Percentiles rank a stretch among this genome's conserved stretches.
phyloP scores from a whole-genome alignment of 2,113 vertebrate species.

The Phylloscopus trochilus region DNA sequence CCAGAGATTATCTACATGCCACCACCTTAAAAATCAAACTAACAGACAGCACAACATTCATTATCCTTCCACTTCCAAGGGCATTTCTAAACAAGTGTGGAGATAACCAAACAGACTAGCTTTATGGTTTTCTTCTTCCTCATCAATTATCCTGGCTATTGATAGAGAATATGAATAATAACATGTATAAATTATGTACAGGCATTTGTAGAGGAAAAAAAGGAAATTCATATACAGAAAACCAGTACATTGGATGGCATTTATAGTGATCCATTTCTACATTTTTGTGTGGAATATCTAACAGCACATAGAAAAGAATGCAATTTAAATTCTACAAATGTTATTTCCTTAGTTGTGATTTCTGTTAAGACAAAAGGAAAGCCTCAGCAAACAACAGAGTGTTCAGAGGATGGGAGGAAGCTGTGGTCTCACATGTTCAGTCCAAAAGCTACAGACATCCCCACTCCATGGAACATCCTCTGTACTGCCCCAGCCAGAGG shows the following conservation, averaged over 20 bases:
- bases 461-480: not conserved
- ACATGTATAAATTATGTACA: not conserved
- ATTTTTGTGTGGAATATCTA: not conserved
- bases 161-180: not conserved
- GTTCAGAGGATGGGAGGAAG: not conserved
- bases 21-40: not conserved
- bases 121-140: not conserved
- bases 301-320: not conserved
- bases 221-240: not conserved
- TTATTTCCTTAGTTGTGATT: not conserved
- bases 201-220: not conserved
- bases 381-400: not conserved
- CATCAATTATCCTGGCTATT: not conserved
- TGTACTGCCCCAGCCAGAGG: not conserved
- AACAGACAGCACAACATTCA: not conserved
- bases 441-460: not conserved
- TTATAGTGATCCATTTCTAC: not conserved
- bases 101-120: not conserved
- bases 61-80: slow-evolving; percentile 1
- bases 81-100: slow-evolving; percentile 1
- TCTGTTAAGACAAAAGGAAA: not conserved
- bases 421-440: not conserved
- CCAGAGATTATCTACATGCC: not conserved
- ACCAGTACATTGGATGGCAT: not conserved
- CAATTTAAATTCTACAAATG: not conserved